Percentiles rank a stretch among this genome's conserved stretches.
Evolutionary conservation across 2,797 vertebrate species (phyloP).

Genomic region (Malacoraja senta): DNA sequence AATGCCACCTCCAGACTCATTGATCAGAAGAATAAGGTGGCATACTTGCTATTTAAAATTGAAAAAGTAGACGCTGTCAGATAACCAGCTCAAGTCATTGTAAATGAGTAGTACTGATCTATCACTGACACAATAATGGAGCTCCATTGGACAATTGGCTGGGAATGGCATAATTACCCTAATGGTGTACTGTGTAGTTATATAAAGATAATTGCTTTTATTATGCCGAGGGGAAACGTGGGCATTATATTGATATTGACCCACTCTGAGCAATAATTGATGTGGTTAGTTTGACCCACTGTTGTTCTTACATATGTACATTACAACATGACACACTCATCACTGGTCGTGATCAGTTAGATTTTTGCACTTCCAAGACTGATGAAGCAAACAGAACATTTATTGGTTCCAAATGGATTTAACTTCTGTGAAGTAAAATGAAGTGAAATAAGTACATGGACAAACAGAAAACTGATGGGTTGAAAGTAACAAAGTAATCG

Average conservation of each 20-base stretch:
- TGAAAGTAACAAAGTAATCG: neutral
- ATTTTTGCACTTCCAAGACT: neutral
- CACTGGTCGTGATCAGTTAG: neutral
- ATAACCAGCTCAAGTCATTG: neutral
- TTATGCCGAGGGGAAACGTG: neutral
- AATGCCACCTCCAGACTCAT: neutral
- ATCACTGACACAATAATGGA: neutral
- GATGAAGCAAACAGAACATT: neutral
- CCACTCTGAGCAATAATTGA: neutral
- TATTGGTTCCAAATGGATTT: neutral
- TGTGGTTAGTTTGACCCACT: neutral
- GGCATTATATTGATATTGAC: neutral
- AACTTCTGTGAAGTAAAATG: neutral
- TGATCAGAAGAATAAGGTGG: neutral
- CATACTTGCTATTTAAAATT: neutral
- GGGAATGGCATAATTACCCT: neutral
- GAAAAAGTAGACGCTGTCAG: neutral
- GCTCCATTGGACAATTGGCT: neutral
- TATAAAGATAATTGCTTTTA: neutral
- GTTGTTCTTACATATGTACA: neutral
- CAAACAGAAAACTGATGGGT: neutral
- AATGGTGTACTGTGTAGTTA: neutral
- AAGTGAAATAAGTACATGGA: neutral
- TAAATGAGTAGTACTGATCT: neutral
- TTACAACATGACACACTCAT: neutral